Conservation (phyloP, 30 jellyfish, hydroid and myxozoan species). For the Catostylus mosaicus region DNA sequence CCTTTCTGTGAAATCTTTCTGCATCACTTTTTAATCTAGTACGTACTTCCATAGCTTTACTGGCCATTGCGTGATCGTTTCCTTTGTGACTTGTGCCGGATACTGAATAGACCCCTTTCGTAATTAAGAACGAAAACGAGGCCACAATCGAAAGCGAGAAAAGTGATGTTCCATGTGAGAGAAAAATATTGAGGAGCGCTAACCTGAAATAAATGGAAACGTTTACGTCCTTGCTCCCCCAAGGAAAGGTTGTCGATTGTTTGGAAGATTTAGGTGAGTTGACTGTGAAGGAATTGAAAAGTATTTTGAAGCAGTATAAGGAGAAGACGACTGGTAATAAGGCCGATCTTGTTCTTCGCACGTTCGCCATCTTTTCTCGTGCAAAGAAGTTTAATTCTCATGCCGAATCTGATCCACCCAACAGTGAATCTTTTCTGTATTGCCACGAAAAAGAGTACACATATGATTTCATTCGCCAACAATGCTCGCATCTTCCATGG, state of each 20-base stretch:
- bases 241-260: slow-evolving; percentile 48
- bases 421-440: not conserved
- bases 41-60: slow-evolving; percentile 25
- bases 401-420: slow-evolving; percentile 4
- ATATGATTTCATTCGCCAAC: slow-evolving; percentile 27
- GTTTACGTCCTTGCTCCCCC: slow-evolving; percentile 30
- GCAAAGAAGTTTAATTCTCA: slow-evolving; percentile 8
- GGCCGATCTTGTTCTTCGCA: slow-evolving; percentile 57
- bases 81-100: slow-evolving; percentile 23
- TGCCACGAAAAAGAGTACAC: slow-evolving; percentile 22
- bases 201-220: slow-evolving; percentile 10
- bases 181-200: too few relatives aligned
- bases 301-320: slow-evolving; percentile 22
- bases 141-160: too few relatives aligned
- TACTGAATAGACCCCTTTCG: too few relatives aligned
- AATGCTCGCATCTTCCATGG: slow-evolving; percentile 50
- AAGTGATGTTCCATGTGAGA: too few relatives aligned
- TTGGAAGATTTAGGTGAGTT: slow-evolving; percentile 43
- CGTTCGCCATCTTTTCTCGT: slow-evolving; percentile 48
- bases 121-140: too few relatives aligned
- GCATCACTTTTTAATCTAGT: slow-evolving; percentile 11
- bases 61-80: not conserved
- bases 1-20: slow-evolving; percentile 20
- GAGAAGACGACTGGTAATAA: slow-evolving; percentile 51
- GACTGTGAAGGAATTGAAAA: slow-evolving; percentile 18